Evolutionary conservation across 2,888 invertebrate species (phyloP), one percentile per base, ranked within the genome.

Genomic region (Bombyx huttoni): DNA sequence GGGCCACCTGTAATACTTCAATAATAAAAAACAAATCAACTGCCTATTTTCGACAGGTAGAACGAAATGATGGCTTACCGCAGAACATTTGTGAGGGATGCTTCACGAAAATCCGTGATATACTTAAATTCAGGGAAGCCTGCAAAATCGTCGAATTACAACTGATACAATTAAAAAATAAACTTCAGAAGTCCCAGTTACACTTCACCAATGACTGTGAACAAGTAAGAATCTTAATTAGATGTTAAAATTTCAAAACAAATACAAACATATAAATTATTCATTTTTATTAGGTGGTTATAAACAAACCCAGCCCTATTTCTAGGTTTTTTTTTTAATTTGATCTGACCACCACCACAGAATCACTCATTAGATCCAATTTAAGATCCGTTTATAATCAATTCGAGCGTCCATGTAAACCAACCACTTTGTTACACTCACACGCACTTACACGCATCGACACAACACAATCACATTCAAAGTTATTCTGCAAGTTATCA

Each of bases 41-140:
- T 24, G 1, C 24, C 3, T 24, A 24, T 24, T 3, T 24, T 24
- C 1, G 5, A 24, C 59, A 78, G 77, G 53, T 77, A 0, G 34
- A 57, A 34, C 13, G 54, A 0, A 59, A 70, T 8, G 78, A 79
- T 57, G 68, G 69, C 0, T 50, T 76, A 0, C 76, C 79, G 0
- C 77, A 77, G 56, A 67, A 70, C 3, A 71, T 78, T 52, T 79
- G 79, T 46, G 53, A 49, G 0, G 33, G 52, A 0, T 79, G 79
- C 46, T 40, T 68, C 0, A 55, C 34, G 6, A 48, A 49, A 0
- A 51, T 72, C 0, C 72, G 72, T 13, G 55, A 61, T 2, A 53
- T 56, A 0, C 10, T 77, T 0, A 64, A 67, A 49, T 82, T 81
- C 51, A 62, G 75, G 34, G 68, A 65, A 34, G 64, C 58, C 54